Percentiles rank a stretch among this genome's conserved stretches.
Conservation (phyloP, 1,140 invertebrate species). For the Bicyclus anynana region DNA sequence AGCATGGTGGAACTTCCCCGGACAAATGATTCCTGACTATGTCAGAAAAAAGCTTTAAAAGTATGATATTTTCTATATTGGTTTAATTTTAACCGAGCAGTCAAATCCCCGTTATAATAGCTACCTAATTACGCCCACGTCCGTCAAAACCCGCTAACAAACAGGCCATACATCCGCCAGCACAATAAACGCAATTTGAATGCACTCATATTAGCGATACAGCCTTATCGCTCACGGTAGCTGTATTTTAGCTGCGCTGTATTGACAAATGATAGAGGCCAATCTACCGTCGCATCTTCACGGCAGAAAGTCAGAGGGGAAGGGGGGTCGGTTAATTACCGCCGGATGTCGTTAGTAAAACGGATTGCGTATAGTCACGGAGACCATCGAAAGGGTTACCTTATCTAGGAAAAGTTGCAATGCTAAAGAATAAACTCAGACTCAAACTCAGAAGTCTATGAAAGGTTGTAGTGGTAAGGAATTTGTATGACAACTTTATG, state of each 20-base stretch:
- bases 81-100: no score
- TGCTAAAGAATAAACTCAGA: no score
- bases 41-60: no score
- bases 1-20: no score
- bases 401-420: no score
- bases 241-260: no score
- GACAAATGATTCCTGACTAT: no score
- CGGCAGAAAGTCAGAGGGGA: conserved; percentile 31
- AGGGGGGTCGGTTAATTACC: conserved; percentile 41
- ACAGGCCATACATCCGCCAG: conserved; percentile 13
- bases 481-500: no score
- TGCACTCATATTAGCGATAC: conserved; percentile 54
- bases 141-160: conserved; percentile 30
- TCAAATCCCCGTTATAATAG: no score
- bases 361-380: conserved; percentile 9
- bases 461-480: no score
- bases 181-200: conserved; percentile 40
- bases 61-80: no score
- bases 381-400: not conserved
- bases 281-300: conserved; percentile 53
- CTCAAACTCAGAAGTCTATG: no score
- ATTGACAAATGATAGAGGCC: conserved; percentile 49
- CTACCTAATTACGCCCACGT: not conserved
- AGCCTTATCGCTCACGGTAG: conserved; percentile 45
- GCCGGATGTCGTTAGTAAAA: conserved; percentile 44